phyloP scores from a whole-genome alignment of 2,797 vertebrate genomes.

The Coranthus polyacanthus region DNA sequence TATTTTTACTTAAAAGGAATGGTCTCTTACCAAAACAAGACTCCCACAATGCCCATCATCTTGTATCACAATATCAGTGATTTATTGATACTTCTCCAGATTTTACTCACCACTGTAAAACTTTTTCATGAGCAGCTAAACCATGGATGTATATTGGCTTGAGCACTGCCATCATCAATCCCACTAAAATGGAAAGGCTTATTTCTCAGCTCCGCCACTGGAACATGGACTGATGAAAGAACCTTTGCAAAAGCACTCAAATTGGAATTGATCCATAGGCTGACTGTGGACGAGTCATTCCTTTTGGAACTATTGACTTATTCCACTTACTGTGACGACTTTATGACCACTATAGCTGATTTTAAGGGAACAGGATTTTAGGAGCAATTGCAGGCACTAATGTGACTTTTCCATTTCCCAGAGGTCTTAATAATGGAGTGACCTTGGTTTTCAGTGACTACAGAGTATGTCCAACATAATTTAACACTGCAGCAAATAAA shows the following conservation, averaged over 20 bases:
- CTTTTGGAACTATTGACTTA: constrained; percentile 75
- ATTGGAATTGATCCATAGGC: constrained; percentile 74
- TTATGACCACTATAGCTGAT: constrained; percentile 73
- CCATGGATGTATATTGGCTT: constrained; percentile 45
- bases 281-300: constrained; percentile 57
- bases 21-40: constrained; percentile 6
- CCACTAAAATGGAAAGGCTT: constrained; percentile 66
- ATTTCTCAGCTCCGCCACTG: constrained; percentile 71
- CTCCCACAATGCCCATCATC: constrained; percentile 17
- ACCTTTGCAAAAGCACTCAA: constrained; percentile 72
- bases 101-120: constrained; percentile 28
- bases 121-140: constrained; percentile 45
- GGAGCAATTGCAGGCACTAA: constrained; percentile 66
- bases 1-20: background rate
- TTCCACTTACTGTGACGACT: constrained; percentile 76
- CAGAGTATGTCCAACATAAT: constrained; percentile 59
- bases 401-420: constrained; percentile 67
- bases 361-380: constrained; percentile 67
- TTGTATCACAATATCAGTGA: constrained; percentile 41
- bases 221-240: constrained; percentile 62
- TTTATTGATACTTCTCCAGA: constrained; percentile 29
- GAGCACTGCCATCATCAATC: constrained; percentile 54
- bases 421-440: constrained; percentile 71
- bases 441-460: constrained; percentile 70
- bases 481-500: constrained; percentile 58